Conservation (phyloP, 2,113 vertebrate genomes). For the Mastomys coucha region DNA sequence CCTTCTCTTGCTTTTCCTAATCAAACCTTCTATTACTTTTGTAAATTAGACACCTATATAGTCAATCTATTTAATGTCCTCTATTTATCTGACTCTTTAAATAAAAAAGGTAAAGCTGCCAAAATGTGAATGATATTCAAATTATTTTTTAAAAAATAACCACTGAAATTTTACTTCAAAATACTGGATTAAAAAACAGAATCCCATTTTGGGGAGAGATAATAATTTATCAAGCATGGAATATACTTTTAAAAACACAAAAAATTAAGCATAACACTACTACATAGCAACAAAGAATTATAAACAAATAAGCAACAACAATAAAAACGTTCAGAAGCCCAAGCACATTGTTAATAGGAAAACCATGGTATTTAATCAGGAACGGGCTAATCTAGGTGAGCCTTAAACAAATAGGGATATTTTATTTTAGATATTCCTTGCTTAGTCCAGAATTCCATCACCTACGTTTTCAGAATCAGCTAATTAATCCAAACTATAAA, state of each 20-base stretch:
- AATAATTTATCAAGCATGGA: conserved; percentile 43
- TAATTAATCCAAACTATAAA: conserved; percentile 85
- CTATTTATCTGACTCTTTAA: conserved; percentile 42
- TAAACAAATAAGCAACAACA: conserved; percentile 39
- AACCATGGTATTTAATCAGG: conserved; percentile 45
- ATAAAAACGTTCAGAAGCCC: conserved; percentile 21
- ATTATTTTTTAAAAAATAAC: conserved; percentile 3
- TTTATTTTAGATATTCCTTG: conserved; percentile 70
- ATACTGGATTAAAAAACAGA: conserved; percentile 58
- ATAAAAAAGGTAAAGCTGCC: conserved; percentile 44
- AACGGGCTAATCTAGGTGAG: conserved; percentile 56
- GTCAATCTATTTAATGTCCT: conserved; percentile 58
- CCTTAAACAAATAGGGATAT: conserved; percentile 62
- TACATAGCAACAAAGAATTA: conserved; percentile 58
- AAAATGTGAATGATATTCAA: conserved; percentile 54
- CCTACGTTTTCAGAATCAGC: conserved; percentile 71
- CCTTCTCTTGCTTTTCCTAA: conserved; percentile 77
- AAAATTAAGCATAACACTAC: conserved; percentile 63
- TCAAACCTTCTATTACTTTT: conserved; percentile 45
- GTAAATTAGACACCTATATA: conserved; percentile 36
- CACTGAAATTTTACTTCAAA: conserved; percentile 51
- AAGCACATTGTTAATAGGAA: conserved; percentile 63
- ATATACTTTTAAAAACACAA: conserved; percentile 44
- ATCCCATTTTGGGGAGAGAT: conserved; percentile 14
- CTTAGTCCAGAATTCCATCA: conserved; percentile 76